Percentiles rank a stretch among this genome's conserved stretches.
Evolutionary conservation across 2,113 vertebrate species (phyloP).

Genomic region (Notechis scutatus): DNA sequence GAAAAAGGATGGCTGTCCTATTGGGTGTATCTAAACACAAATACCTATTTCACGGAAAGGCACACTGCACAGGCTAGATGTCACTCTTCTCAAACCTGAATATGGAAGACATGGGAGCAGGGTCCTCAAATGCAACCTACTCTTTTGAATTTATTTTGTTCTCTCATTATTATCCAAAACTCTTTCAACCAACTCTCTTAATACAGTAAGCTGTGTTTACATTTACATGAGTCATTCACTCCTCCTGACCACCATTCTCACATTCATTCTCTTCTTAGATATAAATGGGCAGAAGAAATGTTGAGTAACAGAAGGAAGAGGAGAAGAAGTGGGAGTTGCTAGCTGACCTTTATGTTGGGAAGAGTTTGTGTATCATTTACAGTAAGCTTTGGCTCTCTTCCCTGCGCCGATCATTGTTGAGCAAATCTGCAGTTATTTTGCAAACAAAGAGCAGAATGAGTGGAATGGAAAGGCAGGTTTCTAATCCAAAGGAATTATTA

Average conservation of each 20-base stretch:
- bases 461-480: slow-evolving; percentile 53
- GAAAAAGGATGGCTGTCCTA: not conserved
- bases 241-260: not conserved
- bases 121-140: not conserved
- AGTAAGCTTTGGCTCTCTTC: slow-evolving; percentile 38
- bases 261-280: not conserved
- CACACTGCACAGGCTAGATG: not conserved
- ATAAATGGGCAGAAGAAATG: not conserved
- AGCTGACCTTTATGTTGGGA: slow-evolving; percentile 27
- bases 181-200: not conserved
- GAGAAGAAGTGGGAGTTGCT: not conserved
- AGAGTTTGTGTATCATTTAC: slow-evolving; percentile 48
- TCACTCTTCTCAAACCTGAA: not conserved
- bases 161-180: not conserved
- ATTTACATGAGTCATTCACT: not conserved
- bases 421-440: slow-evolving; percentile 56
- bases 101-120: not conserved
- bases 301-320: not conserved
- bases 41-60: not conserved
- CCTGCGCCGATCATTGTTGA: slow-evolving; percentile 22
- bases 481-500: slow-evolving; percentile 63
- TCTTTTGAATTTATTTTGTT: not conserved
- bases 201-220: not conserved
- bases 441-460: slow-evolving; percentile 42
- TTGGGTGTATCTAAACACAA: not conserved